Evolutionary conservation across 2,797 vertebrate species (phyloP), one percentile per base, ranked within the genome.

Genomic region (Gadopsis bispinosus): DNA sequence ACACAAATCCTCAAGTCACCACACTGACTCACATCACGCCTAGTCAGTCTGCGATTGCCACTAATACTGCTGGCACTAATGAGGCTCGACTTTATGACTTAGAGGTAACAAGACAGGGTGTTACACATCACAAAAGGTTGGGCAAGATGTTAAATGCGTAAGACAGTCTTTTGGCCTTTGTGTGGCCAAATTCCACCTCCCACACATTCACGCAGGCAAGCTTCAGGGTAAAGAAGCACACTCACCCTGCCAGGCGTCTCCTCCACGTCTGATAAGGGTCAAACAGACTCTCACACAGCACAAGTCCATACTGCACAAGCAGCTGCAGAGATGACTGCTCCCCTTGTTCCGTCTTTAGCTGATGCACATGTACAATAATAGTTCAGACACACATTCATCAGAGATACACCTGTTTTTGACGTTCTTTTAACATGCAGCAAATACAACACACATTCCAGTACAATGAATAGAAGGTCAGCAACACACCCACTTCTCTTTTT

Each of bases 211-310:
- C 67, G 1, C 58, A 73, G 64, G 26, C 35, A 7, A 79, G 81
- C 78, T 73, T 31, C n/a, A 66, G 19, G 22, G 35, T 41, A 63
- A 81, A 69, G 51, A 73, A 67, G 56, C 65, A 69, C 50, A 89
- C 97, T 96, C 85, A 99, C 98, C 98, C 97, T 0, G 96, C 93
- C 81, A 96, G 96, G 78, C 95, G 95, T 86, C 97, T 95, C 81
- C 97, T 93, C 97, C 98, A 99, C 0, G 95, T 97, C 94, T 99
- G 97, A 94, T 98, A 98, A 81, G 98, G 98, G 89, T 99, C 98
- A 55, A 98, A 98, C 72, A 99, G 96, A 73, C 96, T 96, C 89
- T 99, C 97, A 3, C 95, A 97, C 75, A 99, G 94, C 63, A 97
- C 95, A 4, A 99, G 93, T 22, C 97, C 96, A 0, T 98, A 95